Conservation (phyloP, 37 sponge, comb jelly and placozoan species). For the Aplysina aerophoba region DNA sequence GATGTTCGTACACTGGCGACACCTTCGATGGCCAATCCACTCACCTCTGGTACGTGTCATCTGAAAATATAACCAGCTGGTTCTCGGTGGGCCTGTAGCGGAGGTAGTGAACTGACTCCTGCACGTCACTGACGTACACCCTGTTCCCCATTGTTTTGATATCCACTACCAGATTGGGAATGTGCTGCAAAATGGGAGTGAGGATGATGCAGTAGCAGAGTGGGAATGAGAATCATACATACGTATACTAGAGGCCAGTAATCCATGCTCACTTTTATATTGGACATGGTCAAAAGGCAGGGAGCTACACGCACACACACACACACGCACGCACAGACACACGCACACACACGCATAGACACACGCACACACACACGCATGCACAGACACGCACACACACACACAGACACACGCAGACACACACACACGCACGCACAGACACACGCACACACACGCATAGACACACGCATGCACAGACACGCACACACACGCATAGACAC, state of each 20-base stretch:
- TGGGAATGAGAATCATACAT: too few relatives aligned
- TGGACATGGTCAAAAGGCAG: too few relatives aligned
- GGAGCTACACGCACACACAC: neutral
- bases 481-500: too few relatives aligned
- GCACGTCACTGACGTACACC: conserved; percentile 92
- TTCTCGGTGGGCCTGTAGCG: conserved; percentile 90
- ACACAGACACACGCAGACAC: neutral
- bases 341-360: neutral
- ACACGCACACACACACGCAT: neutral
- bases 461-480: too few relatives aligned
- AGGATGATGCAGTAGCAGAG: neutral
- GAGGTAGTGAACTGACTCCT: conserved; percentile 92
- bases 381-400: conserved; percentile 4
- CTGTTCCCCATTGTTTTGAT: conserved; percentile 79
- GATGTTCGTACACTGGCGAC: too few relatives aligned
- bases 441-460: neutral
- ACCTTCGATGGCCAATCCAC: neutral
- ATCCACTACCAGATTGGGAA: conserved; percentile 90
- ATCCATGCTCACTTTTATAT: neutral
- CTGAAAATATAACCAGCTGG: conserved; percentile 93
- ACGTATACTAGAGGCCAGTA: too few relatives aligned
- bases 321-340: neutral
- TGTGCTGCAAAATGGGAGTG: conserved; percentile 48
- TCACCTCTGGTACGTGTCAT: conserved; percentile 87
- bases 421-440: neutral